Conservation (phyloP, 1,140 invertebrate genomes). For the Anastatus disparis region DNA sequence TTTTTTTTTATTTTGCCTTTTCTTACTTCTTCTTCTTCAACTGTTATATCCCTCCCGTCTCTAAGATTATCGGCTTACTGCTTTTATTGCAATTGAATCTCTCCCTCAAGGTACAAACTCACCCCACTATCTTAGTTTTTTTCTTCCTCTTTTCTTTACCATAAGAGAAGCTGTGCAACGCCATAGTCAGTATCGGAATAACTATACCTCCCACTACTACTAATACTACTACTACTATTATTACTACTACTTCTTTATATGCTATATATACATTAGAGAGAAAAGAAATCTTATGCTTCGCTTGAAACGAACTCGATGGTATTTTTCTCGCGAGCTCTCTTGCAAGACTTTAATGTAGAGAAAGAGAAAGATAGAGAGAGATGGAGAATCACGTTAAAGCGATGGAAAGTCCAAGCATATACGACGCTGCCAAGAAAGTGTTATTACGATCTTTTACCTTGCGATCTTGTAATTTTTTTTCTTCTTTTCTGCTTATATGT, state of each 20-base stretch:
- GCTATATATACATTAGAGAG: too few relatives aligned
- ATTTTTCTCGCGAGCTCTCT: constrained; percentile 2
- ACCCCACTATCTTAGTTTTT: too few relatives aligned
- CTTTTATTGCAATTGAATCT: constrained; percentile 67
- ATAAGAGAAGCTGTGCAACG: constrained; percentile 25
- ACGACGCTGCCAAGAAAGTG: too few relatives aligned
- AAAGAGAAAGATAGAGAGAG: neutral
- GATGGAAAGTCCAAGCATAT: too few relatives aligned
- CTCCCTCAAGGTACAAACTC: constrained; percentile 34
- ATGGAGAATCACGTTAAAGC: neutral
- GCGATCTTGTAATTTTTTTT: too few relatives aligned
- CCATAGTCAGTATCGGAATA: constrained; percentile 26
- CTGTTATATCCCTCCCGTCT: neutral
- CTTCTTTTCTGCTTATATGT: too few relatives aligned
- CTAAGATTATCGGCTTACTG: constrained; percentile 58
- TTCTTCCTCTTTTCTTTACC: too few relatives aligned
- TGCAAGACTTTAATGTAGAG: too few relatives aligned
- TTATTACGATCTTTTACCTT: too few relatives aligned
- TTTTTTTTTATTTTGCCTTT: constrained; percentile 16
- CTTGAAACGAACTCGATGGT: neutral
- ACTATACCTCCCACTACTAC: constrained; percentile 34
- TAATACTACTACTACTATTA: too few relatives aligned
- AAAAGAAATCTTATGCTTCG: too few relatives aligned
- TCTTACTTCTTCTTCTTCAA: constrained; percentile 1
- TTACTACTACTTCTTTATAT: too few relatives aligned